These are phyloP conservation scores for Xenopus petersii DNA, from an alignment of 2,797 vertebrate genomes.

Conservation along the genomic window DNA sequence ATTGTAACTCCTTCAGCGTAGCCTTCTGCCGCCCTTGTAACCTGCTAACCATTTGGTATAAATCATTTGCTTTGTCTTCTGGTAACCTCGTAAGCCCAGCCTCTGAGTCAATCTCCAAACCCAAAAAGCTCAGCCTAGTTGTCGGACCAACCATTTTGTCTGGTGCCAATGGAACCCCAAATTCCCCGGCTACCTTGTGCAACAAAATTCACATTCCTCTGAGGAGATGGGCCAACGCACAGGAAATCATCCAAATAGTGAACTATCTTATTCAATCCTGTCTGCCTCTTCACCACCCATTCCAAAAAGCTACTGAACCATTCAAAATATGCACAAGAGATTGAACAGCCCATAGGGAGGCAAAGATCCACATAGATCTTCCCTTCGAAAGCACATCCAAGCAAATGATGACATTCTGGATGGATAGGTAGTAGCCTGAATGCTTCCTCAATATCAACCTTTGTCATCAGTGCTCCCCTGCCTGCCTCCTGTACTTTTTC, in stretches of 20 bases:
- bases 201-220: too few species aligned
- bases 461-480: background rate
- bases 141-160: too few species aligned
- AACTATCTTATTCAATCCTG: background rate
- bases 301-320: background rate
- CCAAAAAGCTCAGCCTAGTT: too few species aligned
- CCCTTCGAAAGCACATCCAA: background rate
- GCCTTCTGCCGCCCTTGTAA: too few species aligned
- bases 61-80: too few species aligned
- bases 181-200: too few species aligned
- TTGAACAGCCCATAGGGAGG: background rate
- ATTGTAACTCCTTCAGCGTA: too few species aligned
- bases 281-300: background rate
- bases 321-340: background rate
- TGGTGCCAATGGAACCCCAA: too few species aligned
- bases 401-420: background rate
- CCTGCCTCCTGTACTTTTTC: background rate
- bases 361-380: background rate
- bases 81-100: too few species aligned
- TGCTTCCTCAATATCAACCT: background rate
- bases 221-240: background rate
- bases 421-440: background rate
- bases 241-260: background rate
- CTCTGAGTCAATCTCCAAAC: too few species aligned
- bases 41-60: too few species aligned